Base-by-base conservation (phyloP, 1,140 invertebrate genomes). In the Sminthurinus signatus region DNA sequence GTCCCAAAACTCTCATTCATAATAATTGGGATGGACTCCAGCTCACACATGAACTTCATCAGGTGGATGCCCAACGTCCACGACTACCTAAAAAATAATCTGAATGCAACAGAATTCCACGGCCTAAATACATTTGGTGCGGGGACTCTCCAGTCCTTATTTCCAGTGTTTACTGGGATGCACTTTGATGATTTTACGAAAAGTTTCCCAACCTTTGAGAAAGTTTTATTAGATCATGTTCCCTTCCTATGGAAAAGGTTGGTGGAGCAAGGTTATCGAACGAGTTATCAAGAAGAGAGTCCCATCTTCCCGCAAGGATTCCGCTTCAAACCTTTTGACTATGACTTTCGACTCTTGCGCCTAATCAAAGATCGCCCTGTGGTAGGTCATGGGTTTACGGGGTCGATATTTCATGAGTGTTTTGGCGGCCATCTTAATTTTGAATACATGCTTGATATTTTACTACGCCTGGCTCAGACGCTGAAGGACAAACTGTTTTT, bases 321-420 rank as follows among this genome's bases (percentile, higher is more conserved):
- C n/a, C 79, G 78, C 28, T 78, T 78, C n/a, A 73, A 77, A 56
- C 80, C 82, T 62, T 42, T 42, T n/a, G 39, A 42, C 39, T 42
- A 42, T 42, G 39, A 42, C 39, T 42, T 42, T n/a, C 39, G 39
- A 42, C 10, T n/a, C n/a, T 42, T 42, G 10, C 39, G n/a, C 39
- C 10, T n/a, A 10, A 42, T 42, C 39, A 42, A 42, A n/a, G 39
- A 42, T 12, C 10, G 39, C 10, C 10, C 10, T n/a, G n/a, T 12
- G n/a, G n/a, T 42, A 12, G 39, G 39, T n/a, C 39, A 42, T 42
- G 10, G n/a, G n/a, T 12, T 42, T n/a, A 10, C 10, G 10, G n/a
- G 39, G 10, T 12, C 10, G 10, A 10, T 42, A 42, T 12, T n/a
- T n/a, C 39, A 12, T 10, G 39, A 42, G n/a, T 42, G 39, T n/a